Conservation (phyloP, 2,888 invertebrate species). For the Nemapogon koenigi region DNA sequence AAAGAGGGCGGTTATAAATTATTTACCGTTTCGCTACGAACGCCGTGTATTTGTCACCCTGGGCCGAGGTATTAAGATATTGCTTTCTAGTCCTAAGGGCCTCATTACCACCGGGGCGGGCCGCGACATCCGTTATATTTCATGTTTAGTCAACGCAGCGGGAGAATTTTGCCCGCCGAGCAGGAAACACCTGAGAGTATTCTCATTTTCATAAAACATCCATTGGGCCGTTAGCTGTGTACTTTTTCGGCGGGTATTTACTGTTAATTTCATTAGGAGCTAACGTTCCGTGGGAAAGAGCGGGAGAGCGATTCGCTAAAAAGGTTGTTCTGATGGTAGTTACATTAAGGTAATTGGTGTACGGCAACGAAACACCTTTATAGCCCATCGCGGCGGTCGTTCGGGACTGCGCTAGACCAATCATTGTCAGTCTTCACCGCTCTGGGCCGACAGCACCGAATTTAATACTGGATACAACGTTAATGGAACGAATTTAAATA, state of each 20-base stretch:
- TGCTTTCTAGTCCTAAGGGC: constrained; percentile 56
- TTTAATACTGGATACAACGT: constrained; percentile 44
- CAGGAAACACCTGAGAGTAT: constrained; percentile 25
- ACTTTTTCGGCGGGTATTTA: constrained; percentile 28
- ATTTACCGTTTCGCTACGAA: constrained; percentile 54
- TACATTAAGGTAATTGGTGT: constrained; percentile 60
- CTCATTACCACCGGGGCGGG: constrained; percentile 49
- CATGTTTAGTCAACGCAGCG: constrained; percentile 31
- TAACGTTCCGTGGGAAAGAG: constrained; percentile 39
- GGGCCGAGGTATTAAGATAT: constrained; percentile 58
- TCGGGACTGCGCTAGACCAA: constrained; percentile 44
- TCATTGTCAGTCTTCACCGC: constrained; percentile 45
- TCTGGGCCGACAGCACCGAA: constrained; percentile 25
- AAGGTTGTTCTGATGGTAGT: constrained; percentile 54
- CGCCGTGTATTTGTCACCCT: constrained; percentile 54
- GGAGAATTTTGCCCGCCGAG: constrained; percentile 21
- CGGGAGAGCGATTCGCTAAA: constrained; percentile 43
- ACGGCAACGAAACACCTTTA: constrained; percentile 55
- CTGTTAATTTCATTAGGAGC: constrained; percentile 48
- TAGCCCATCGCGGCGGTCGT: constrained; percentile 46
- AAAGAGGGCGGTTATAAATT: constrained; percentile 53
- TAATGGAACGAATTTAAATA: constrained; percentile 49
- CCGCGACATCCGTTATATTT: constrained; percentile 48
- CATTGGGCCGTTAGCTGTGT: constrained; percentile 22
- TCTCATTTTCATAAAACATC: constrained; percentile 39